Base-by-base conservation (phyloP, 2,797 vertebrate genomes). In the Hoplostethus atlanticus region DNA sequence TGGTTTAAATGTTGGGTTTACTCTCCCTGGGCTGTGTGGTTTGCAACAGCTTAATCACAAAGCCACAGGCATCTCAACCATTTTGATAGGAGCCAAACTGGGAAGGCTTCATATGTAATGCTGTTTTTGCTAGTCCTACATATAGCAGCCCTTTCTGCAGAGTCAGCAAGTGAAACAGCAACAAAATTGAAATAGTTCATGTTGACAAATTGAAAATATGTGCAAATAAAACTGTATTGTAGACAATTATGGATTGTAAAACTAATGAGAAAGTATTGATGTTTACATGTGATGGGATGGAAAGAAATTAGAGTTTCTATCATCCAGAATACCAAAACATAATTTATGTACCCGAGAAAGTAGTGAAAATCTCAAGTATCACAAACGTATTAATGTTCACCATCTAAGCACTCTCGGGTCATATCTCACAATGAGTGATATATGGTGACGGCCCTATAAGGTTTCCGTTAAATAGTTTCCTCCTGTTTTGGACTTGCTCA, bases 1-100 rank as follows among this genome's bases (percentile, higher is more conserved):
- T 87, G 90, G 91, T 94, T 92, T 90, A 92, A 92, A 94, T 89
- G 87, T 84, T 89, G 86, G 91, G 87, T 93, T 93, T 89, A 87
- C 88, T 90, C 87, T 90, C 91, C 90, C 77, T 88, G 83, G 89
- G 91, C 84, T 89, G 82, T 92, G 93, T 88, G 92, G 92, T 93
- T 93, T 90, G 80, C 87, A 89, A 84, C 84, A 92, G 89, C 90
- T 92, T 92, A 89, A 91, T 93, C 91, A 89, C 75, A 62, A 89
- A 92, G 87, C 93, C 94, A 92, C 92, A 94, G 91, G 80, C 89
- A 95, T 94, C 79, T 87, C 87, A 93, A 72, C 68, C 86, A 94
- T 94, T 93, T 94, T 93, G 93, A 94, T 94, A 91, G 84, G 84
- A 94, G 91, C 93, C 93, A 94, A 92, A 87, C 88, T 89, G 86